Evolutionary conservation across 2,113 vertebrate genomes (phyloP), one percentile per base, ranked within the genome.

Genomic region (Macquaria ambigua): DNA sequence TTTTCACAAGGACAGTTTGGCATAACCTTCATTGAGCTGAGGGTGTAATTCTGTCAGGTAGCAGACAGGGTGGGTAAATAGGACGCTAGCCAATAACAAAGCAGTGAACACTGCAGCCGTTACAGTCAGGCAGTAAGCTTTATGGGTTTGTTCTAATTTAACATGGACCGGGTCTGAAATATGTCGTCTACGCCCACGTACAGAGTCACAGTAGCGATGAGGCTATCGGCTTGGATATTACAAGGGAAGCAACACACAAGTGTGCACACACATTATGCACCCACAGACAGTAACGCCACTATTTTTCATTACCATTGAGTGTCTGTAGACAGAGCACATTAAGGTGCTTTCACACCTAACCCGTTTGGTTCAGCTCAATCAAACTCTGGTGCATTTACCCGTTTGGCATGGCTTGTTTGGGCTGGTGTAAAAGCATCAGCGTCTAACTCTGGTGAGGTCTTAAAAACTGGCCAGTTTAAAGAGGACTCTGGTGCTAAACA

Each of bases 1-100:
- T 86, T 90, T 84, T 87, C 79, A 77, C 68, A 84, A 85, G 84
- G 88, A 82, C 87, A 63, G 70, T 77, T 72, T 74, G 63, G 81
- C 67, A 52, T 62, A 89, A 92, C 90, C 89, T 92, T 86, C 74
- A 53, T 61, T 8, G 46, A 63, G 58, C 70, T 37, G 31, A 59
- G 61, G 73, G 70, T 72, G 43, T 89, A 79, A 87, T 69, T 91
- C 82, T 91, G 85, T 84, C 83, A 79, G 76, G 70, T 74, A 64
- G 75, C 70, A 25, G 82, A 81, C 87, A 64, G 52, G 79, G 46
- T 61, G 84, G 74, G 72, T 87, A 79, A 91, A 83, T 11, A 81
- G 84, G 59, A 82, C 8, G 18, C 10, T 76, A 52, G 78, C 70
- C 75, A 85, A 74, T 78, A 67, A 69, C 63, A 75, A 41, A 81